Base-by-base conservation (phyloP, 2,113 vertebrate genomes). In the Todiramphus chloris region DNA sequence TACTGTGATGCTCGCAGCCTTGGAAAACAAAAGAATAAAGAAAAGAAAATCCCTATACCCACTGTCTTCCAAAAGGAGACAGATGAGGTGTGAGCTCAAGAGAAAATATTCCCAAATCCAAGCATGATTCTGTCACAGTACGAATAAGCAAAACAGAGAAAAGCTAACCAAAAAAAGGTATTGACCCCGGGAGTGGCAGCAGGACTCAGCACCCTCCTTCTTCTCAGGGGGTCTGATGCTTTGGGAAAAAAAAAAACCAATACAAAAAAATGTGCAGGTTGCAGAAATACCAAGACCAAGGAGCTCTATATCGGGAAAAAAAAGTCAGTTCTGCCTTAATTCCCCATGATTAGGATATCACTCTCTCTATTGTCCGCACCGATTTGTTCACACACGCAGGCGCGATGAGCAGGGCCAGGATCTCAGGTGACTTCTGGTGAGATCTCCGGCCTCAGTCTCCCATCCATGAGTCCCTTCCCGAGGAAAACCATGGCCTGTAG, bases 1-100 rank as follows among this genome's bases (percentile, higher is more conserved):
- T 96, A 94, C 94, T 81, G 60, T 89, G 96, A 87, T 81, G 91
- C 74, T 96, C 67, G 67, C 78, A 94, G 82, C 75, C 89, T 81
- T 68, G 78, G 68, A 76, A 35, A 66, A 69, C 60, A 64, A 56
- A 51, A 83, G 88, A 81, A 75, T 70, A 91, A 84, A 96, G 64
- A 72, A 74, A 59, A 91, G 44, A 89, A 93, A 95, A 97, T 77
- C 69, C 79, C 63, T 64, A 10, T 31, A 70, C 72, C 20, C 0
- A 2, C 53, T 83, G 78, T 33, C 69, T 92, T 90, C 88, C 69
- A 55, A 81, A 90, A 83, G 59, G 31, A 96, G 79, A 86, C 25
- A 84, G 87, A 83, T 80, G 84, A 96, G 27, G 53, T 67, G 60
- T 53, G 68, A 94, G 74, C 59, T 89, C 70, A 27, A 50, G 83